Evolutionary conservation across 2,888 invertebrate species (phyloP), one percentile per base, ranked within the genome.

Genomic region (Stegana nigrithorax): DNA sequence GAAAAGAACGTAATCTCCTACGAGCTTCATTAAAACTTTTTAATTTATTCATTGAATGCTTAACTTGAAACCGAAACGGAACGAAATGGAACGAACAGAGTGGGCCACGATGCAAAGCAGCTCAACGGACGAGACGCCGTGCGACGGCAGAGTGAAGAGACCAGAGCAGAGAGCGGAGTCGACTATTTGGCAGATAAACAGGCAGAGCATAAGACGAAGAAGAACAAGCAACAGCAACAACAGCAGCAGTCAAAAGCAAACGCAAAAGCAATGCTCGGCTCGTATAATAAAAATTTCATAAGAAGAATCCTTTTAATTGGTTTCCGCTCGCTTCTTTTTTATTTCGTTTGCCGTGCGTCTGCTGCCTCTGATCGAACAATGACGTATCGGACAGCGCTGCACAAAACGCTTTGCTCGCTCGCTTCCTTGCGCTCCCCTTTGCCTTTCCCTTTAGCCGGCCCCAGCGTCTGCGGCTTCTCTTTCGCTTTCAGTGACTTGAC

Each of bases 1-100:
- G 68, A 60, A 44, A 60, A 51, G 59, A 60, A 53, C 14, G 29
- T 53, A 53, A 53, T 53, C 53, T 53, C 32, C 32, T 53, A 8
- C 32, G 53, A 53, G 53, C 53, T 53, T 53, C 53, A 47, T 64
- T 59, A 50, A 57, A 73, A 74, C 67, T 74, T 75, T 76, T 79
- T 77, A 75, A 79, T 79, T 75, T 75, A 75, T 75, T 79, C 75
- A 75, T 75, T 75, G 75, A 79, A 53, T 53, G 53, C 19, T 80
- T 75, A 75, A 79, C 70, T 74, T 70, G 60, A 59, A 64, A 59
- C 56, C 61, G 47, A 55, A 51, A 51, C 44, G 10, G 12, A 53
- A 53, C 29, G 32, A 29, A 53, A 32, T 14, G 29, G 36, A 36
- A 7, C 12, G 42, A 42, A n/a, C n/a, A 6, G 42, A n/a, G n/a